These are phyloP conservation scores for Thereva nobilitata DNA, from an alignment of 2,888 invertebrate species.

Conservation along the genomic window DNA sequence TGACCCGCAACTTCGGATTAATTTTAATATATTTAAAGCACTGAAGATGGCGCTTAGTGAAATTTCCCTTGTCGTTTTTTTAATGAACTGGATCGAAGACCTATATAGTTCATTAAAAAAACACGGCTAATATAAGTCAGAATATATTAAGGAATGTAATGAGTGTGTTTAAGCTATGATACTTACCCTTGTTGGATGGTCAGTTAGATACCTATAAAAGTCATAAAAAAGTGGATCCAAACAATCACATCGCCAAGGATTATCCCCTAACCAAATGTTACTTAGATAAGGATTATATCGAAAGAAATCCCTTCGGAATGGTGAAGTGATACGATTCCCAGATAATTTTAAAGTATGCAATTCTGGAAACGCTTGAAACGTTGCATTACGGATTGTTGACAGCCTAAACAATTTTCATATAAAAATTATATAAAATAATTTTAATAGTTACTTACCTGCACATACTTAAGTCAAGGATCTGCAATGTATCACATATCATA, in stretches of 20 bases:
- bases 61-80: no score
- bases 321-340: constrained; percentile 71
- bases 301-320: constrained; percentile 65
- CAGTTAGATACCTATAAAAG: constrained; percentile 66
- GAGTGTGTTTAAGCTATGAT: no score
- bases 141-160: no score
- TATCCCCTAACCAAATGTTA: constrained; percentile 68
- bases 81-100: no score
- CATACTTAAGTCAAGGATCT: constrained; percentile 61
- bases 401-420: constrained; percentile 63
- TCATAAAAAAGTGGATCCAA: constrained; percentile 63
- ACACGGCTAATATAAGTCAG: no score
- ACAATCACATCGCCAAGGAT: constrained; percentile 80
- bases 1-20: no score
- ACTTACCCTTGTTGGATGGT: constrained; percentile 59
- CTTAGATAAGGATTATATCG: constrained; percentile 64
- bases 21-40: no score
- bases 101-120: no score
- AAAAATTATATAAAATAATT: not conserved
- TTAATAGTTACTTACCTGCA: constrained; percentile 50
- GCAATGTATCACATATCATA: constrained; percentile 65
- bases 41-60: no score
- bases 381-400: constrained; percentile 64
- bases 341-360: constrained; percentile 67
- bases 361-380: constrained; percentile 66